phyloP scores from a whole-genome alignment of 92 coral and sea anemone genomes.

The Paragorgia papillata region DNA sequence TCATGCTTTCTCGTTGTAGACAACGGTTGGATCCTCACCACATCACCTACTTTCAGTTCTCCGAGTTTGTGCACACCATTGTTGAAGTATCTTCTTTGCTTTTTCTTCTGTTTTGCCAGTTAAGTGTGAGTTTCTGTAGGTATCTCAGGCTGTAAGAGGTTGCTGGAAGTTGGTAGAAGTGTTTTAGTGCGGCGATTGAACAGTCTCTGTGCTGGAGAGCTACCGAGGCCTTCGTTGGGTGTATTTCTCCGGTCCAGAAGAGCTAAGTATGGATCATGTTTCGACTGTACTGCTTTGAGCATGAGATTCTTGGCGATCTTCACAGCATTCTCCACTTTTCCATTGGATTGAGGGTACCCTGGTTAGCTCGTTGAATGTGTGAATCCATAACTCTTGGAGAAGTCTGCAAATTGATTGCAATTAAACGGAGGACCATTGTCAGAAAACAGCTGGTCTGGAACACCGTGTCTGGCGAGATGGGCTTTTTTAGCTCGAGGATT shows the following conservation, averaged over 20 bases:
- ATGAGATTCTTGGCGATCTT: conserved; percentile 40
- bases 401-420: neutral
- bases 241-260: conserved; percentile 43
- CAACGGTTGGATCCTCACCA: conserved; percentile 33
- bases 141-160: conserved; percentile 20
- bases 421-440: neutral
- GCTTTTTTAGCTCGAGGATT: conserved; percentile 39
- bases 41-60: conserved; percentile 29
- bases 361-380: neutral
- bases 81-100: conserved; percentile 34
- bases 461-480: conserved; percentile 32
- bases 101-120: conserved; percentile 19
- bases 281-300: conserved; percentile 38
- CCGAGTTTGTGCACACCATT: conserved; percentile 18
- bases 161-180: conserved; percentile 30
- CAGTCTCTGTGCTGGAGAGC: conserved; percentile 40
- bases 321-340: conserved; percentile 47
- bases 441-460: neutral
- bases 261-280: conserved; percentile 37
- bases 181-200: conserved; percentile 45
- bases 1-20: conserved; percentile 7
- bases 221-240: conserved; percentile 34
- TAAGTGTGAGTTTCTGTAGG: conserved; percentile 10
- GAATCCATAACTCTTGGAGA: neutral
- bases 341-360: conserved; percentile 37